Evolutionary conservation across 2,888 invertebrate species (phyloP).

Genomic region (Ectropis crepuscularia): DNA sequence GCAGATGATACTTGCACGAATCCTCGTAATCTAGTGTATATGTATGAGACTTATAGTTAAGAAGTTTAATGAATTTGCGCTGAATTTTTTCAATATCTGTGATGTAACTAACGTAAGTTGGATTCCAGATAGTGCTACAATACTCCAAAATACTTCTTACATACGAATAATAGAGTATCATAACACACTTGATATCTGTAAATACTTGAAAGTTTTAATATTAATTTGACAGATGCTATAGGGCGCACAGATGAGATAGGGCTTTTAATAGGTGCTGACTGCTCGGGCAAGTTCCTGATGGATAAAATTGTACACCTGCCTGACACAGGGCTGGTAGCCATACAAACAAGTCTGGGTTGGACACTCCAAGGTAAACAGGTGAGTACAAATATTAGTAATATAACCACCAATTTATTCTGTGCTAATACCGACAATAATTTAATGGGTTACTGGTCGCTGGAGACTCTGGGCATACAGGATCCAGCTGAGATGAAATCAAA

Average conservation of each 20-base stretch:
- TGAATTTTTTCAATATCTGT: too few species aligned
- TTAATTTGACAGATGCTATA: neutral
- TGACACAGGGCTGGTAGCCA: constrained; percentile 3
- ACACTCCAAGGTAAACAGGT: constrained; percentile 10
- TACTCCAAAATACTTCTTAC: too few species aligned
- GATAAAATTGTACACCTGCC: neutral
- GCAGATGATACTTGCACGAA: too few species aligned
- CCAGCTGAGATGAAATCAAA: constrained; percentile 18
- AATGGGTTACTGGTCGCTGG: constrained; percentile 18
- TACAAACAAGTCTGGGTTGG: neutral
- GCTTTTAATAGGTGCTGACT: constrained; percentile 7
- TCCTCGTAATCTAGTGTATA: too few species aligned
- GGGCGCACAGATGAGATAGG: constrained; percentile 3
- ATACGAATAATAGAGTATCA: too few species aligned
- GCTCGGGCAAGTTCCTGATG: neutral
- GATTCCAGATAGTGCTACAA: too few species aligned
- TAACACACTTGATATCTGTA: too few species aligned
- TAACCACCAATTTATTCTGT: constrained; percentile 11
- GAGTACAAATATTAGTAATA: constrained; percentile 5
- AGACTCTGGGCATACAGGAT: constrained; percentile 21
- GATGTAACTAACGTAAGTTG: too few species aligned
- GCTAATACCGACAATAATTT: constrained; percentile 12
- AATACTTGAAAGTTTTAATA: neutral
- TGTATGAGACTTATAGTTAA: too few species aligned
- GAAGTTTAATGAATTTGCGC: too few species aligned